Conservation (phyloP, 1,140 invertebrate species). For the Harlomillsia oculata region DNA sequence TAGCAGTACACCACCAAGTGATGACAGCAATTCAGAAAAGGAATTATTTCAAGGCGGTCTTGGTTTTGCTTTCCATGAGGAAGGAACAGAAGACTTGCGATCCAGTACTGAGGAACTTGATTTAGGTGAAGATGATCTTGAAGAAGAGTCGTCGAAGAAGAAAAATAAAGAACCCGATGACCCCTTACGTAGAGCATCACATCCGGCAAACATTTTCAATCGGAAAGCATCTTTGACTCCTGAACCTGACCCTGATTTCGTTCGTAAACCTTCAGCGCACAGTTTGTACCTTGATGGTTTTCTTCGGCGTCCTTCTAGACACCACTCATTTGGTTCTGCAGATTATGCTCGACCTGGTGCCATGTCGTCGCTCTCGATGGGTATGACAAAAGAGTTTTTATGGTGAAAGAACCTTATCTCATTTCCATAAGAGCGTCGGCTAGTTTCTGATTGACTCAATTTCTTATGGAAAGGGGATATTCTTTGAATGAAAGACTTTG, state of each 20-base stretch:
- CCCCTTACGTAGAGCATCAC: conserved; percentile 34
- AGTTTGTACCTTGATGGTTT: conserved; percentile 30
- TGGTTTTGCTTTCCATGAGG: conserved; percentile 56
- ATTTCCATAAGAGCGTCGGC: background rate
- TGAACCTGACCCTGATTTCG: conserved; percentile 12
- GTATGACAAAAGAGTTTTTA: background rate
- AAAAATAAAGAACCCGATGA: conserved; percentile 36
- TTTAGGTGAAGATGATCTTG: conserved; percentile 16
- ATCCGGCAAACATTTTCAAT: conserved; percentile 32
- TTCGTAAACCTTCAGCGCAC: conserved; percentile 32
- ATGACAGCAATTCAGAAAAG: conserved; percentile 63
- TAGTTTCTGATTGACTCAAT: background rate
- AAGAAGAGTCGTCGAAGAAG: conserved; percentile 43
- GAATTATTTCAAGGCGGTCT: conserved; percentile 51
- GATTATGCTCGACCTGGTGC: conserved; percentile 22
- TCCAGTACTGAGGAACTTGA: conserved; percentile 49
- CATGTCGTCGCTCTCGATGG: conserved; percentile 20
- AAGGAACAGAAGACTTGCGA: conserved; percentile 66
- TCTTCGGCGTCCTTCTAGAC: conserved; percentile 18
- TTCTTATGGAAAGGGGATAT: too few relatives aligned
- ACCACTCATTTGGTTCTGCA: conserved; percentile 26
- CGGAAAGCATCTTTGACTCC: conserved; percentile 23
- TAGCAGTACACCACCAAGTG: conserved; percentile 71
- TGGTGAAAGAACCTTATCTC: background rate
- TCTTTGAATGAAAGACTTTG: too few relatives aligned